A percentile compares a stretch with the other conserved stretches of the same genome.
Conservation (phyloP, 2,113 vertebrate species). For the Asarcornis scutulata region DNA sequence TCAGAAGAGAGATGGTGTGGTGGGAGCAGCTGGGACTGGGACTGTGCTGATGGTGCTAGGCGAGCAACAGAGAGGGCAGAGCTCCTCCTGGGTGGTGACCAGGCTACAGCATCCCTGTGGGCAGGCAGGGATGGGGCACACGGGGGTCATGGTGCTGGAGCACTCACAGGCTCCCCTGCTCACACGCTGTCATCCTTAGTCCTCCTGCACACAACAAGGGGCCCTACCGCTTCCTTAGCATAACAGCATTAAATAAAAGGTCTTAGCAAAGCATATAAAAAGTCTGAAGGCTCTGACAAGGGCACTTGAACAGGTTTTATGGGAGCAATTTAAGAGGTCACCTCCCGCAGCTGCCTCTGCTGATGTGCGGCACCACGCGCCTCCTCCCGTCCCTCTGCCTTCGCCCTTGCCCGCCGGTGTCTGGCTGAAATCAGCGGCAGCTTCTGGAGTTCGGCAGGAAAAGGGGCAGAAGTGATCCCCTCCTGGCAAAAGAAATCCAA, state of each 20-base stretch:
- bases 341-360: not conserved
- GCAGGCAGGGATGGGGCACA: not conserved
- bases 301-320: not conserved
- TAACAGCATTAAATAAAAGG: not conserved
- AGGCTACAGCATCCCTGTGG: not conserved
- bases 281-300: not conserved
- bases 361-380: fast-evolving
- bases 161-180: not conserved
- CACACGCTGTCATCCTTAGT: not conserved
- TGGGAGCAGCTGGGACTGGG: not conserved
- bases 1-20: not conserved
- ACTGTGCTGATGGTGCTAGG: not conserved
- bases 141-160: no score
- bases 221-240: not conserved
- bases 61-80: not conserved
- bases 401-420: fast-evolving
- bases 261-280: not conserved
- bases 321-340: not conserved
- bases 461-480: not conserved
- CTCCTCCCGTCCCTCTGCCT: not conserved
- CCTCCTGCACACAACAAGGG: not conserved
- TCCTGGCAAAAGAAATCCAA: not conserved
- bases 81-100: not conserved
- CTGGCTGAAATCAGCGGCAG: not conserved
- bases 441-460: not conserved